Evolutionary conservation across 2,888 invertebrate genomes (phyloP).

Genomic region (Agrotis puta): DNA sequence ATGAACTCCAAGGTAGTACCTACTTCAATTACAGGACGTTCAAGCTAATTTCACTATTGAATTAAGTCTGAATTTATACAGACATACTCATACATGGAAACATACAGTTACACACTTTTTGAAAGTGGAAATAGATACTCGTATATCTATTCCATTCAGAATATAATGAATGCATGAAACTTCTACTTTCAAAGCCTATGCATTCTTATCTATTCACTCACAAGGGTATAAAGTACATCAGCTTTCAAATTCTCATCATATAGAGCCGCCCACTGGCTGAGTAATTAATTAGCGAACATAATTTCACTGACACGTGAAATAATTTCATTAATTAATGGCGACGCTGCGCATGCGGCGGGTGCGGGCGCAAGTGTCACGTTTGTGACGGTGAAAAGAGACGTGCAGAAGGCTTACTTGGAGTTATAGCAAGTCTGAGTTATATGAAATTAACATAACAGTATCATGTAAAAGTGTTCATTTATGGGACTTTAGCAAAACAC

Average conservation of each 20-base stretch:
- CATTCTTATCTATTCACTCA: background rate
- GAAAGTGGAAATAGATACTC: too few relatives aligned
- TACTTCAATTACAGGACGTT: background rate
- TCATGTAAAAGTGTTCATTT: too few relatives aligned
- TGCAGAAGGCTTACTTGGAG: constrained; percentile 22
- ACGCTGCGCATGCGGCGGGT: constrained; percentile 47
- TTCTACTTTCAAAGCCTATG: constrained; percentile 6
- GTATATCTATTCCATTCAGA: too few relatives aligned
- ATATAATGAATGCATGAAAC: background rate
- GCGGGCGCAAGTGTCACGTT: constrained; percentile 58
- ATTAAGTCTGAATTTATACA: background rate
- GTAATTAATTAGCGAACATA: constrained; percentile 51
- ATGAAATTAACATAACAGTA: too few relatives aligned
- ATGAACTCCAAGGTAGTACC: too few relatives aligned
- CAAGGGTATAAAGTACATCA: constrained; percentile 15
- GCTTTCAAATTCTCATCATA: constrained; percentile 45
- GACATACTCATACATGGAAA: too few relatives aligned
- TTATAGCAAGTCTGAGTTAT: too few relatives aligned
- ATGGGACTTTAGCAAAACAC: too few relatives aligned
- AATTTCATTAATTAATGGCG: constrained; percentile 61
- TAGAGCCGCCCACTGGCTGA: constrained; percentile 21
- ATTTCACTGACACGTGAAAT: constrained; percentile 60
- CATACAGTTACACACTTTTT: background rate
- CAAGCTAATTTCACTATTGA: too few relatives aligned
- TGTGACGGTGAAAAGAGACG: background rate